These are phyloP conservation scores for Cyprinella venusta DNA, from an alignment of 2,797 vertebrate species.

Conservation along the genomic window DNA sequence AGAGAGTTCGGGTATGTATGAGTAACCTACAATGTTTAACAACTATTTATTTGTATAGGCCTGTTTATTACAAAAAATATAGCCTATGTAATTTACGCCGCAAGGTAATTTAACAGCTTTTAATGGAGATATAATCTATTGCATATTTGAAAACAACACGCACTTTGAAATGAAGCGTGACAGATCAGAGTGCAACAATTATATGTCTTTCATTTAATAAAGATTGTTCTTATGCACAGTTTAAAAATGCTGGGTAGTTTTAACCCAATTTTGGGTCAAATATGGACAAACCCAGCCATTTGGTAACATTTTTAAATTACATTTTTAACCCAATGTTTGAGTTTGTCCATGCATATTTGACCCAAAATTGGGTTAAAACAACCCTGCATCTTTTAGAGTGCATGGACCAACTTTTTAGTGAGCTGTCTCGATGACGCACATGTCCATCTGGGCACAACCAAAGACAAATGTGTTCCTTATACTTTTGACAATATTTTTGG, in stretches of 20 bases:
- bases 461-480: neutral
- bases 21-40: neutral
- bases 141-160: neutral
- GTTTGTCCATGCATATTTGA: too few relatives aligned
- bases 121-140: neutral
- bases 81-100: neutral
- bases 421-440: neutral
- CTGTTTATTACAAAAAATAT: neutral
- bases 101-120: neutral
- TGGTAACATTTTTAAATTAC: too few relatives aligned
- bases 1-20: neutral
- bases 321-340: too few relatives aligned
- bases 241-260: too few relatives aligned
- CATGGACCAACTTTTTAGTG: neutral
- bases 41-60: neutral
- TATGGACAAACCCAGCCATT: too few relatives aligned
- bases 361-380: too few relatives aligned
- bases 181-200: neutral
- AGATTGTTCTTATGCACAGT: neutral
- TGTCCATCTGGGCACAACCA: neutral
- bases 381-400: too few relatives aligned
- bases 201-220: conserved; percentile 1
- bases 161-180: neutral
- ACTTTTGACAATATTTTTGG: neutral
- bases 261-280: too few relatives aligned